Conservation (phyloP, 2,888 invertebrate species). For the Hanleya hanleyi region DNA sequence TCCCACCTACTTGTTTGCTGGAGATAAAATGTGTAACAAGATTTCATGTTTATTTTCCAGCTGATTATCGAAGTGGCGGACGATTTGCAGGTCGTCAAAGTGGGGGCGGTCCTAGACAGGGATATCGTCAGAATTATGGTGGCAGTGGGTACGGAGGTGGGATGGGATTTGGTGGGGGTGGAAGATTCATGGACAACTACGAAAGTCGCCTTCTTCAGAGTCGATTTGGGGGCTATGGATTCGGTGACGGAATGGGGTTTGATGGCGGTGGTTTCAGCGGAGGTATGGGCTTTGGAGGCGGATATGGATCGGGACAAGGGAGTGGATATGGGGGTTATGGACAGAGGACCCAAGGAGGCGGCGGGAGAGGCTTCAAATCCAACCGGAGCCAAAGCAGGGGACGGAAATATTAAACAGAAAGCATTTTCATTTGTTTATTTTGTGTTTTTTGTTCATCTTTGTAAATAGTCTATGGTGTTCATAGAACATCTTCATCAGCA, state of each 20-base stretch:
- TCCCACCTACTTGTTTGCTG: too few relatives aligned
- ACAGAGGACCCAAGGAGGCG: not conserved
- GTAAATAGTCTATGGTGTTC: too few relatives aligned
- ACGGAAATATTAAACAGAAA: too few relatives aligned
- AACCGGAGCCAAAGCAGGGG: not conserved
- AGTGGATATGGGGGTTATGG: not conserved
- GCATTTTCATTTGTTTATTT: too few relatives aligned
- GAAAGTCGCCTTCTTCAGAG: not conserved
- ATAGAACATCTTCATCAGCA: too few relatives aligned
- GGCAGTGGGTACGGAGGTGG: not conserved
- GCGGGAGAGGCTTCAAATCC: not conserved
- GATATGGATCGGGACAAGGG: not conserved
- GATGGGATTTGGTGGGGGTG: not conserved
- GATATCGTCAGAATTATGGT: not conserved
- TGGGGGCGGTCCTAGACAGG: not conserved
- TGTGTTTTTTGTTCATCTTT: too few relatives aligned
- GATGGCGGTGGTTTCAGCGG: not conserved
- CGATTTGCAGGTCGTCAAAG: not conserved
- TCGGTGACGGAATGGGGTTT: not conserved
- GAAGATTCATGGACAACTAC: not conserved
- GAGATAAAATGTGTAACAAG: too few relatives aligned
- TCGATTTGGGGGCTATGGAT: not conserved
- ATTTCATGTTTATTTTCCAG: not conserved
- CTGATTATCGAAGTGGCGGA: not conserved
- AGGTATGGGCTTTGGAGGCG: not conserved